These are phyloP conservation scores for Zophobas morio DNA, from an alignment of 1,140 invertebrate genomes.

Conservation along the genomic window DNA sequence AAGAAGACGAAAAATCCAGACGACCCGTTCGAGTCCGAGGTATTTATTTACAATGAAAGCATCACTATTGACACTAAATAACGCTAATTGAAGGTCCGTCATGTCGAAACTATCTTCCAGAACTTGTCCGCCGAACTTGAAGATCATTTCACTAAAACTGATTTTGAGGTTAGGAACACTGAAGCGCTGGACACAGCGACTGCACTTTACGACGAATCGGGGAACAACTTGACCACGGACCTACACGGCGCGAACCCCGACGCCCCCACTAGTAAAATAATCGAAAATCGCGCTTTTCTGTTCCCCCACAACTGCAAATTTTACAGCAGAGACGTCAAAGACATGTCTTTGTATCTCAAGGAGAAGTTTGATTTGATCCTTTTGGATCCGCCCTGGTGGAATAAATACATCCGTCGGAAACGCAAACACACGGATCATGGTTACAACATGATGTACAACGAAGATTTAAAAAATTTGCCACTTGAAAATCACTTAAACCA, in stretches of 20 bases:
- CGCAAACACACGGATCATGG: slow-evolving; percentile 72
- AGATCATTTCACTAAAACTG: neutral
- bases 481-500: slow-evolving; percentile 73
- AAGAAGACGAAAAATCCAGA: slow-evolving; percentile 21
- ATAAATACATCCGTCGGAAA: slow-evolving; percentile 91
- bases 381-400: slow-evolving; percentile 95
- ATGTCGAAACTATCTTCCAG: slow-evolving; percentile 32
- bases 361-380: slow-evolving; percentile 84
- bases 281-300: slow-evolving; percentile 57
- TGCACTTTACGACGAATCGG: slow-evolving; percentile 57
- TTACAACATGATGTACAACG: slow-evolving; percentile 86
- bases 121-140: slow-evolving; percentile 14
- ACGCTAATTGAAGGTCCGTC: slow-evolving; percentile 11
- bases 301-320: slow-evolving; percentile 64
- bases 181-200: slow-evolving; percentile 56
- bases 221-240: slow-evolving; percentile 49
- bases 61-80: neutral
- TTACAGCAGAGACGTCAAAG: slow-evolving; percentile 59
- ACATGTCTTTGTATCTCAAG: slow-evolving; percentile 53
- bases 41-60: slow-evolving; percentile 31
- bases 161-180: slow-evolving; percentile 36
- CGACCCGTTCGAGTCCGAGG: slow-evolving; percentile 16
- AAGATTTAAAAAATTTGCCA: slow-evolving; percentile 80
- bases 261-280: slow-evolving; percentile 48
- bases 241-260: slow-evolving; percentile 56